Conservation (phyloP, 2,113 vertebrate species). For the Smithornis capensis region DNA sequence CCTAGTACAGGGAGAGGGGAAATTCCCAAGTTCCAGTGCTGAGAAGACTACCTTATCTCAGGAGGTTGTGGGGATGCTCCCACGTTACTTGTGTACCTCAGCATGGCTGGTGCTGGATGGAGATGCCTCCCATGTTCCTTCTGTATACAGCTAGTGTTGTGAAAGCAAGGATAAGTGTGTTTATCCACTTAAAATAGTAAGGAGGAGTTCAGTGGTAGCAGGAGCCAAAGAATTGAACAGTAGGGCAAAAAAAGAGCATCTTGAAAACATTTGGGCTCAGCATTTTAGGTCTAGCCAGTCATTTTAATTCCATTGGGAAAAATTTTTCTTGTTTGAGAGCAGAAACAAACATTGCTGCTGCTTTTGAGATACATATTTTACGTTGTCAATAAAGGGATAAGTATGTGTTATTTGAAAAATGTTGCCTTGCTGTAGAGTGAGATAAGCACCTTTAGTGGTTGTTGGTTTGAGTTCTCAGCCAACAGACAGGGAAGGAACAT, state of each 20-base stretch:
- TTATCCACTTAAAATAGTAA: not conserved
- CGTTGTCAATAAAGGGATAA: not conserved
- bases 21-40: not conserved
- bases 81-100: not conserved
- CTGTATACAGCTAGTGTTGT: not conserved
- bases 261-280: not conserved
- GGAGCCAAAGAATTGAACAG: not conserved
- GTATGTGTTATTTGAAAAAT: not conserved
- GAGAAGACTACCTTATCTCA: not conserved
- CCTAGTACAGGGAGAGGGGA: not conserved
- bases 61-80: not conserved
- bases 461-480: not conserved
- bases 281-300: not conserved
- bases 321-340: not conserved
- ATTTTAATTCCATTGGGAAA: not conserved
- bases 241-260: not conserved
- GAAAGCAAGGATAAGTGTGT: not conserved
- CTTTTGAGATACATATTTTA: not conserved
- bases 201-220: not conserved
- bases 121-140: not conserved
- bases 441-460: not conserved
- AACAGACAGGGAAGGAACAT: not conserved
- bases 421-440: not conserved
- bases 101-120: not conserved
- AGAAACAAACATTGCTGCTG: not conserved